Evolutionary conservation across 2,113 vertebrate genomes (phyloP).

Genomic region (Ceyx melanurus): DNA sequence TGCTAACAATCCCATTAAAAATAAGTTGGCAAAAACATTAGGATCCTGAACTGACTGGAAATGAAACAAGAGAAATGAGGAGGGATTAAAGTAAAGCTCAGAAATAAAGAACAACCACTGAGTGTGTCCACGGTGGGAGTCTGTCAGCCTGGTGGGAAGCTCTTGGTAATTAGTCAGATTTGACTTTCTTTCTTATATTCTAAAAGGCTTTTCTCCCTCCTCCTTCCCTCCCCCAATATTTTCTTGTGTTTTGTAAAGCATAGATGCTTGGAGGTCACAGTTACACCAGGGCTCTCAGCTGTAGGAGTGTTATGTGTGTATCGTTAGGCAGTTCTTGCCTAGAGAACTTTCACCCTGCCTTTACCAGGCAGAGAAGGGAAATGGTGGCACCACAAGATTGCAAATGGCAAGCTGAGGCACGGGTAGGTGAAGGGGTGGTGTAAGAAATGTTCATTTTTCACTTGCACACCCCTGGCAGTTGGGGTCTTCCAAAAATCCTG

Average conservation of each 20-base stretch:
- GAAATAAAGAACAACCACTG: constrained; percentile 58
- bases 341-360: not conserved
- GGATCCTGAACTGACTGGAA: constrained; percentile 51
- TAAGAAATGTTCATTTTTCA: not conserved
- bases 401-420: not conserved
- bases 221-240: not conserved
- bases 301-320: not conserved
- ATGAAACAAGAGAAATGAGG: constrained; percentile 63
- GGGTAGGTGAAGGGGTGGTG: not conserved
- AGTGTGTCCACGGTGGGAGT: constrained; percentile 21
- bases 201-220: not conserved
- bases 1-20: constrained; percentile 69
- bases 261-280: not conserved
- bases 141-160: constrained; percentile 23
- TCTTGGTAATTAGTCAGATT: constrained; percentile 36
- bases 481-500: not conserved
- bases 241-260: not conserved
- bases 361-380: not conserved
- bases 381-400: rapidly evolving
- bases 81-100: constrained; percentile 64
- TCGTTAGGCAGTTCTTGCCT: not conserved
- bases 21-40: constrained; percentile 59
- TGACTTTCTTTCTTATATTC: not conserved
- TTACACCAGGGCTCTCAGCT: not conserved
- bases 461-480: not conserved